A percentile compares a stretch with the other conserved stretches of the same genome.
These are phyloP conservation scores for Emydocephalus ijimae DNA, from an alignment of 2,113 vertebrate genomes.

Conservation along the genomic window DNA sequence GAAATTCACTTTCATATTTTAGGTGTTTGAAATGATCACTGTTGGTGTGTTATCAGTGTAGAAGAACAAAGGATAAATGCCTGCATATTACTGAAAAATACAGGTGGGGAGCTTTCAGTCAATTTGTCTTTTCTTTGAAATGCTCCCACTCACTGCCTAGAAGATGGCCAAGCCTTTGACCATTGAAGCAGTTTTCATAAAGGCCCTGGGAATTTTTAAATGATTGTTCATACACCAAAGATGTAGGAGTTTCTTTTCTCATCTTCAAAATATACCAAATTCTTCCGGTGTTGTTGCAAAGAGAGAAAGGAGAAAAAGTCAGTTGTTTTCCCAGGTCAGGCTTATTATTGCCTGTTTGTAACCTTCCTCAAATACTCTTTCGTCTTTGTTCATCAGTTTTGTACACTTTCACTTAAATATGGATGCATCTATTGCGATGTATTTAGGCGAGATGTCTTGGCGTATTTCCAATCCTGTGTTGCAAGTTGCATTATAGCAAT, in stretches of 20 bases:
- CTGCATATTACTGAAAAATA: background rate
- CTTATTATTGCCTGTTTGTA: background rate
- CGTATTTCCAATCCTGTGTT: background rate
- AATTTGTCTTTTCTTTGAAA: conserved; percentile 22
- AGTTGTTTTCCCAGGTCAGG: background rate
- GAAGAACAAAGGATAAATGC: background rate
- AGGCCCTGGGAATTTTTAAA: conserved; percentile 21
- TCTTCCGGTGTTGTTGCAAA: conserved; percentile 14
- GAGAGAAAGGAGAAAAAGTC: background rate
- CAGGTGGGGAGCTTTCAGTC: background rate
- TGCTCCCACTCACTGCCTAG: background rate
- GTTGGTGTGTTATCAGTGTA: background rate
- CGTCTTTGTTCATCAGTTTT: background rate
- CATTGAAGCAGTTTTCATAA: conserved; percentile 13
- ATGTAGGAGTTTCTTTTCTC: conserved; percentile 27
- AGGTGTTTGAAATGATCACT: background rate
- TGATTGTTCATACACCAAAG: background rate
- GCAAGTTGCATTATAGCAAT: background rate
- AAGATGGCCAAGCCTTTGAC: conserved; percentile 9
- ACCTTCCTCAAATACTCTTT: background rate
- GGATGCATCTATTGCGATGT: background rate
- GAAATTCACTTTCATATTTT: background rate
- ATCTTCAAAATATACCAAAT: conserved; percentile 22
- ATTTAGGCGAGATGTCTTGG: background rate
- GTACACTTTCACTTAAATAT: background rate